A percentile compares a stretch with the other conserved stretches of the same genome.
Conservation (phyloP, 2,888 invertebrate genomes). For the Phania funesta region DNA sequence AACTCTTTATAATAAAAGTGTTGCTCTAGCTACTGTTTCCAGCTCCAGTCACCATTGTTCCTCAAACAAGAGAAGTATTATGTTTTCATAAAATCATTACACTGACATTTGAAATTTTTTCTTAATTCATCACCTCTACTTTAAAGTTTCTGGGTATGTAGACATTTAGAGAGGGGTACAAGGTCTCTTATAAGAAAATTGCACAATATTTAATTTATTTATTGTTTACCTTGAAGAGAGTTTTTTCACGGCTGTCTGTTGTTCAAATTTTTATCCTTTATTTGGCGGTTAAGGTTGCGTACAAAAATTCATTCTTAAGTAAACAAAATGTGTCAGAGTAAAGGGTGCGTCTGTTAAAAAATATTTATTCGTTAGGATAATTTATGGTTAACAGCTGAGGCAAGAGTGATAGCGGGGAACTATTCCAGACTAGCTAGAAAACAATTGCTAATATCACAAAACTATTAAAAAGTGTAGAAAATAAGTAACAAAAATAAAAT, state of each 20-base stretch:
- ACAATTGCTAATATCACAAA: too few species aligned
- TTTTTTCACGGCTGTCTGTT: background rate
- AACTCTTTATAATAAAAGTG: background rate
- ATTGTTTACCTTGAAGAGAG: background rate
- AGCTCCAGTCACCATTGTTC: slow-evolving; percentile 7
- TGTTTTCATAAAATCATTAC: slow-evolving; percentile 40
- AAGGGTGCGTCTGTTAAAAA: background rate
- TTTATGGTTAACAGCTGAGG: too few species aligned
- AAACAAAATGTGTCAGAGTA: background rate
- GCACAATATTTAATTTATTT: slow-evolving; percentile 1
- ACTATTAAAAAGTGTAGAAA: too few species aligned
- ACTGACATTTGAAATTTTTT: slow-evolving; percentile 18
- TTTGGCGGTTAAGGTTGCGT: slow-evolving; percentile 69
- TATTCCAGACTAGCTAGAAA: too few species aligned
- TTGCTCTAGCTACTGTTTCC: slow-evolving; percentile 30
- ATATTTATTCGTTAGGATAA: too few species aligned
- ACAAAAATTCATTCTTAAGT: slow-evolving; percentile 62
- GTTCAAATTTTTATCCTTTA: slow-evolving; percentile 4
- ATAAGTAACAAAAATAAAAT: too few species aligned
- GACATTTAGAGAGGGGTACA: background rate
- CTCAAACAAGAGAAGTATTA: background rate
- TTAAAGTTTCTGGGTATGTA: slow-evolving; percentile 25
- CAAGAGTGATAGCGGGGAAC: too few species aligned
- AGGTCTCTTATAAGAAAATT: slow-evolving; percentile 22
- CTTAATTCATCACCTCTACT: slow-evolving; percentile 42